Evolutionary conservation across 2,113 vertebrate genomes (phyloP), one percentile per base, ranked within the genome.

Genomic region (Anguilla rostrata): DNA sequence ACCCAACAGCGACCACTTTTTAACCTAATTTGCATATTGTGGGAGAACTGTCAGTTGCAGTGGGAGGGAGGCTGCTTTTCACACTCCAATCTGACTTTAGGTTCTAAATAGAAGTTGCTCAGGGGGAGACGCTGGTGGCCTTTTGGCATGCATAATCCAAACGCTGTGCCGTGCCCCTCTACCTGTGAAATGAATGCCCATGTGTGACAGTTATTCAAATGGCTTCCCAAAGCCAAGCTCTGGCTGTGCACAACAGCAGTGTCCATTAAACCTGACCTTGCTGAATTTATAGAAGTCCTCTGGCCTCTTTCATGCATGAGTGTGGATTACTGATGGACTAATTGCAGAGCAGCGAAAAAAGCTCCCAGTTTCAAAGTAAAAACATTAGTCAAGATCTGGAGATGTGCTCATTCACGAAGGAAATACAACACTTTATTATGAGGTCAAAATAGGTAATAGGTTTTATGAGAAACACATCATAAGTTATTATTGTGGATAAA

Each of bases 131-230:
- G 53, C 29, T 34, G 12, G 18, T 39, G 78, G 84, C 43, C 22
- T 41, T n/a, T 56, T 40, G 7, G 43, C 84, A 40, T 11, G 5
- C 71, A 39, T 79, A 29, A n/a, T 56, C 34, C 34, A 39, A 16
- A 34, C 75, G 18, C 41, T 39, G 26, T 78, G 84, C 63, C 26
- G n/a, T 29, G 41, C 41, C 43, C 84, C 60, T 12, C 3, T 34
- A 16, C n/a, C 75, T 29, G 43, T 46, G 43, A 66, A 63, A 85
- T 85, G 78, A 85, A 85, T n/a, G 41, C 2, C 75, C 7, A 26
- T 78, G 9, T 29, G 26, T 15, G 60, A 39, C 34, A 34, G 75
- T 34, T 14, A 34, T 14, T 29, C 75, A 78, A 16, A 46, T n/a
- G 7, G 3, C 80, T 43, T 26, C 41, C 40, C 16, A 34, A 20